Base-by-base conservation (phyloP, 2,888 invertebrate genomes). In the Yponomeuta evonymella region DNA sequence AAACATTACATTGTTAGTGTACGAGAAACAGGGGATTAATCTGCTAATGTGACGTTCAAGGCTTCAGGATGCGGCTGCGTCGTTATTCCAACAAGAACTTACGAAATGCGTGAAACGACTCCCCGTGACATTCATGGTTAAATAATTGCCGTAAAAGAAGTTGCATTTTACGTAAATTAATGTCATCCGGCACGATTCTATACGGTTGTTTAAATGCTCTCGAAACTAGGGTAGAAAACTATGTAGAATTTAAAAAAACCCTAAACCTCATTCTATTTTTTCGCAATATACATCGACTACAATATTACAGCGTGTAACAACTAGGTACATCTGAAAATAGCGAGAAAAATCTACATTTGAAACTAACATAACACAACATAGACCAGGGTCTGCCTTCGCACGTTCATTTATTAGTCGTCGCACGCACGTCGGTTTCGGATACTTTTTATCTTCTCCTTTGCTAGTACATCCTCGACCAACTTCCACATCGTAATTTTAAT, bases 101-200 rank as follows among this genome's bases (percentile, higher is more conserved):
- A 8, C 29, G 68, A 48, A 68, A 68, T 68, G 51, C 68, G 68
- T 68, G 23, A 67, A 68, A 68, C 23, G n/a, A 30, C 68, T 51
- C 67, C 5, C 48, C 11, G 48, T 30, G 68, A 68, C 68, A 68
- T 68, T 68, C 48, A 68, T 68, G 51, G 51, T 30, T 51, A 51
- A 51, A 48, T 68, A 68, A 68, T 68, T 48, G 30, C 29, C 68
- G 68, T 68, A 51, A 68, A 68, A 51, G 48, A 51, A 30, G 33
- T 65, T 12, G 29, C 23, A 65, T 65, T 65, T 64, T 64, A 64
- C 29, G 29, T 33, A 65, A 65, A 30, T 65, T 30, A 65, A 65
- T 65, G 33, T 12, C 30, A 29, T 30, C 65, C 33, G 30, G 10
- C 23, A 6, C 30, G 65, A 12, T 65, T 29, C 9, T 58, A 3